Conservation (phyloP, 2,888 invertebrate species). For the Himalopsyche tibetana region DNA sequence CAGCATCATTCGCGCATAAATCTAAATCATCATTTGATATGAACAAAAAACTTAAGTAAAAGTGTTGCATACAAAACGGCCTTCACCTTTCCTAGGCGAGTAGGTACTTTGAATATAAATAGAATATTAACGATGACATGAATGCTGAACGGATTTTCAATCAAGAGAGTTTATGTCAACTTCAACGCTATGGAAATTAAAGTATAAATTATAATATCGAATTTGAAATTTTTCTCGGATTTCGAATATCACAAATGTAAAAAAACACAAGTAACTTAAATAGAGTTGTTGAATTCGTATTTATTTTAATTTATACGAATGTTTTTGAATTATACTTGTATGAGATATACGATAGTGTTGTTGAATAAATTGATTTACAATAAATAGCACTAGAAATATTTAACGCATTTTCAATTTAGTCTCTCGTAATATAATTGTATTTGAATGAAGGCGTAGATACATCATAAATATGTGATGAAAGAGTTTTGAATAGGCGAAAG, state of each 20-base stretch:
- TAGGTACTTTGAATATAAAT: constrained; percentile 50
- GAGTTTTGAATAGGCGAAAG: neutral
- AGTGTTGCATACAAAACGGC: constrained; percentile 48
- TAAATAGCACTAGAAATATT: neutral
- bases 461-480: constrained; percentile 3
- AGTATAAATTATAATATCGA: neutral
- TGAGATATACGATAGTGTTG: no score
- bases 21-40: neutral
- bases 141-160: constrained; percentile 44
- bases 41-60: constrained; percentile 49
- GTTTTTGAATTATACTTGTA: neutral
- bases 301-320: neutral
- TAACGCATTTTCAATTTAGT: constrained; percentile 1
- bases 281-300: neutral
- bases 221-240: neutral
- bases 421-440: neutral
- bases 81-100: constrained; percentile 52
- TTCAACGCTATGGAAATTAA: constrained; percentile 15
- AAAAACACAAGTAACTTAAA: neutral
- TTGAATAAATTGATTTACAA: no score
- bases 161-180: constrained; percentile 14
- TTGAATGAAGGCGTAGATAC: neutral
- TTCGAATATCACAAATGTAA: neutral
- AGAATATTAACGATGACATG: constrained; percentile 47
- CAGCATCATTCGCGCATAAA: constrained; percentile 23